Conservation (phyloP, 2,113 vertebrate species). For the Eubucco bourcierii region DNA sequence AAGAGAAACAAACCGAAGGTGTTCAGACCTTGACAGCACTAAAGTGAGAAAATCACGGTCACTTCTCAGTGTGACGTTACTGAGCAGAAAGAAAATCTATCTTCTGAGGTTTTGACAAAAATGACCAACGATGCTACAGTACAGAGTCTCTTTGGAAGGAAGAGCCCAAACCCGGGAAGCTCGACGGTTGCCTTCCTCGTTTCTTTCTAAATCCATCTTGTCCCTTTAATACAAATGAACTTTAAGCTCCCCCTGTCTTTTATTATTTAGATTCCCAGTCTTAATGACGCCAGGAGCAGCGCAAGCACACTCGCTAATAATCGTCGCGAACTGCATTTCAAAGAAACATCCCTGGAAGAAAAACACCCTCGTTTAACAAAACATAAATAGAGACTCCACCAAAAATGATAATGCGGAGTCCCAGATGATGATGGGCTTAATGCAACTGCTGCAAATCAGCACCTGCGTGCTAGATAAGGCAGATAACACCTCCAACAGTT, state of each 20-base stretch:
- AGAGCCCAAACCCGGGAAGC: not conserved
- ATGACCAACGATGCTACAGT: not conserved
- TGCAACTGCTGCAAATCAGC: conserved; percentile 55
- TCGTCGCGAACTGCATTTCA: conserved; percentile 68
- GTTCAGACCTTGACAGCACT: not conserved
- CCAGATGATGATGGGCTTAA: conserved; percentile 61
- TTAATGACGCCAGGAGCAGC: conserved; percentile 69
- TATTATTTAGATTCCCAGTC: conserved; percentile 67
- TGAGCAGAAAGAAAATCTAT: not conserved
- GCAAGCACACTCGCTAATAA: conserved; percentile 63
- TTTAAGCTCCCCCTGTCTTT: conserved; percentile 61
- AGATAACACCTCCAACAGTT: conserved; percentile 46
- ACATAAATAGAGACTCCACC: conserved; percentile 67
- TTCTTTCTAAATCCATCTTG: conserved; percentile 38
- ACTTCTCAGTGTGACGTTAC: not conserved
- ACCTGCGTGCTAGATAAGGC: conserved; percentile 57
- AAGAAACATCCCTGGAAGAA: conserved; percentile 64
- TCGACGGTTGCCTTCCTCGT: not conserved
- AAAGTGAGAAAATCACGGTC: not conserved
- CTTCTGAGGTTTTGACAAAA: not conserved
- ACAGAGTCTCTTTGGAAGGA: not conserved
- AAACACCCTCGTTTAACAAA: conserved; percentile 48
- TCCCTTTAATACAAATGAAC: conserved; percentile 63
- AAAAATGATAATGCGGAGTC: conserved; percentile 80
- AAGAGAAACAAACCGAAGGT: not conserved